Evolutionary conservation across 2,888 invertebrate species (phyloP).

Genomic region (Cephus runcator): DNA sequence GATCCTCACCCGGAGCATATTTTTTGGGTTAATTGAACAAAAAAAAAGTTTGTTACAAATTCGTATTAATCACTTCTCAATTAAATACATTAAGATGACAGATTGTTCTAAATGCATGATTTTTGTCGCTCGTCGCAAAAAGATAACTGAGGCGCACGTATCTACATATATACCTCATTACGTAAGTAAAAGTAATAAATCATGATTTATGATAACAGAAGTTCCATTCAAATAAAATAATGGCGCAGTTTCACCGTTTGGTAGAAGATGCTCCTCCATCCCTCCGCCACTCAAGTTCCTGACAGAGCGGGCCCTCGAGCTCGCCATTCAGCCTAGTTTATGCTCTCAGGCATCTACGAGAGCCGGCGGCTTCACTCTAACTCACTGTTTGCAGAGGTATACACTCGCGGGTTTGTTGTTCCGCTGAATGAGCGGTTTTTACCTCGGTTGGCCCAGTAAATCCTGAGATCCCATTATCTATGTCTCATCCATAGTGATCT

Average conservation of each 20-base stretch:
- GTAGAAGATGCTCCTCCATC: conserved; percentile 24
- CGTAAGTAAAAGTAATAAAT: conserved; percentile 28
- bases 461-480: conserved; percentile 51
- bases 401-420: conserved; percentile 16
- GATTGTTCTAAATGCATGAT: not conserved
- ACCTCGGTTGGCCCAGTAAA: conserved; percentile 38
- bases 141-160: too few species aligned
- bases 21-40: conserved; percentile 38
- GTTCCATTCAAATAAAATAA: conserved; percentile 46
- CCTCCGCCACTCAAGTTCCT: not conserved
- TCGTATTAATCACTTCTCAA: not conserved
- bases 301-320: conserved; percentile 12
- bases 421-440: conserved; percentile 29
- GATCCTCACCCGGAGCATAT: conserved; percentile 90
- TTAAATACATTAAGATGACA: not conserved
- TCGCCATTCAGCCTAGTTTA: conserved; percentile 31
- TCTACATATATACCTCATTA: not conserved
- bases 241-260: conserved; percentile 35
- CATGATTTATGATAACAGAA: conserved; percentile 45
- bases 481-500: conserved; percentile 58
- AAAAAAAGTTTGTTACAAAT: not conserved
- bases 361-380: conserved; percentile 8
- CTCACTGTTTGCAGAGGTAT: conserved; percentile 2
- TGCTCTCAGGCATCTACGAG: conserved; percentile 15
- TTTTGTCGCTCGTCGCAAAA: too few species aligned